phyloP scores from a whole-genome alignment of 1,140 invertebrate species.

The Drosophila mayri region DNA sequence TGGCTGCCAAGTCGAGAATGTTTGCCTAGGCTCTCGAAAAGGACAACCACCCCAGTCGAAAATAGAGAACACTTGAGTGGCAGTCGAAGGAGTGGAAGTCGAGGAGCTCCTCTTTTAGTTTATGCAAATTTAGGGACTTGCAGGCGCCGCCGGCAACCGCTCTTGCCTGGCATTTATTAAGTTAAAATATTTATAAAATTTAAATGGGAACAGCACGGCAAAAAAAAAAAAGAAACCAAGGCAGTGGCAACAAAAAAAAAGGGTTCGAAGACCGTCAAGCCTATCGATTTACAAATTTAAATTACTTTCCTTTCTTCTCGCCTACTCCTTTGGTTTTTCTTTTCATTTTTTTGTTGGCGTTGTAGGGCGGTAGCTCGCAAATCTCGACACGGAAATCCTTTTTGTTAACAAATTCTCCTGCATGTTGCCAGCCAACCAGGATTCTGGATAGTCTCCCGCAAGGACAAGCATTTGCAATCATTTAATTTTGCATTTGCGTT shows the following conservation, averaged over 20 bases:
- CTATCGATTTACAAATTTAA: conserved; percentile 74
- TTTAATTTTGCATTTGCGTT: conserved; percentile 65
- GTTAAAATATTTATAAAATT: conserved; percentile 79
- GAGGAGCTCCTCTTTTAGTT: conserved; percentile 44
- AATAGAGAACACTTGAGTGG: conserved; percentile 44
- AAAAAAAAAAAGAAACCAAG: neutral
- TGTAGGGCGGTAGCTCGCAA: conserved; percentile 22
- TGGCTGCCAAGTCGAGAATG: conserved; percentile 39
- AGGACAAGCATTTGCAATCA: conserved; percentile 61
- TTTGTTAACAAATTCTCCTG: conserved; percentile 54
- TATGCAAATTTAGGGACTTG: conserved; percentile 66
- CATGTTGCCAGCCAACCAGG: conserved; percentile 20
- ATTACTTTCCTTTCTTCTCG: conserved; percentile 64
- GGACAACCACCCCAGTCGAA: conserved; percentile 37
- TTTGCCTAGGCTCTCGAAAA: conserved; percentile 54
- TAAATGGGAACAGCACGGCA: conserved; percentile 48
- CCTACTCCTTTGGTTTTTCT: neutral
- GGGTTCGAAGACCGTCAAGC: conserved; percentile 20
- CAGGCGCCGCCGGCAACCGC: conserved; percentile 55
- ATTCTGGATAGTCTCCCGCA: neutral
- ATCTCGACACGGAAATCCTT: conserved; percentile 67
- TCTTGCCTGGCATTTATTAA: conserved; percentile 65
- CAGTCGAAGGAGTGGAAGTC: conserved; percentile 20
- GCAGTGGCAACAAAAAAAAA: conserved; percentile 17
- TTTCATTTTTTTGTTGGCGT: neutral